Conservation (phyloP, 2,113 vertebrate genomes). For the Melanerpes aurifrons region DNA sequence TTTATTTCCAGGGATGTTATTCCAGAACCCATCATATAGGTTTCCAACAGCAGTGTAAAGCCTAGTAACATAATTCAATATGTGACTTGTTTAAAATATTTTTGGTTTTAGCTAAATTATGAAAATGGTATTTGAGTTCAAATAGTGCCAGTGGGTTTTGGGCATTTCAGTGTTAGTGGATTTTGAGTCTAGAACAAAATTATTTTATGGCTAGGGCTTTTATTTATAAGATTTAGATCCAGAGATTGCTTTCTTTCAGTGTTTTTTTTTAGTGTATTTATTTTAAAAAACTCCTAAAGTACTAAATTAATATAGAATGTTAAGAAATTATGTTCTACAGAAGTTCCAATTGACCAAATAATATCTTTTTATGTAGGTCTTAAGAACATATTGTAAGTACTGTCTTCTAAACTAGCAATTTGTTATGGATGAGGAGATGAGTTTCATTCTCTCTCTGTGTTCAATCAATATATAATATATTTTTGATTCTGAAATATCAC, state of each 20-base stretch:
- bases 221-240: background rate
- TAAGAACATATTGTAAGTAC: background rate
- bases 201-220: background rate
- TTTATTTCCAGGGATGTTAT: background rate
- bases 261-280: background rate
- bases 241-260: background rate
- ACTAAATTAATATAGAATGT: background rate
- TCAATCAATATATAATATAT: fast-evolving
- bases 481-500: background rate
- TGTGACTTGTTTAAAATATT: background rate
- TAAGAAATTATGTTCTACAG: background rate
- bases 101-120: background rate
- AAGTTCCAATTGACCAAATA: background rate
- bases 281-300: background rate
- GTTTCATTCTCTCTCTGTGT: background rate
- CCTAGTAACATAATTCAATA: background rate
- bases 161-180: background rate
- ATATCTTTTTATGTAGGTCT: background rate
- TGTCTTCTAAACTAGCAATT: background rate
- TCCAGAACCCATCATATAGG: fast-evolving
- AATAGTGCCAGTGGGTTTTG: background rate
- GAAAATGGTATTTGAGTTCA: background rate
- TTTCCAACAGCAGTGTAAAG: background rate
- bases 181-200: background rate
- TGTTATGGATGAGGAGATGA: fast-evolving